Evolutionary conservation across 2,113 vertebrate species (phyloP).

Genomic region (Dipodomys ordii): DNA sequence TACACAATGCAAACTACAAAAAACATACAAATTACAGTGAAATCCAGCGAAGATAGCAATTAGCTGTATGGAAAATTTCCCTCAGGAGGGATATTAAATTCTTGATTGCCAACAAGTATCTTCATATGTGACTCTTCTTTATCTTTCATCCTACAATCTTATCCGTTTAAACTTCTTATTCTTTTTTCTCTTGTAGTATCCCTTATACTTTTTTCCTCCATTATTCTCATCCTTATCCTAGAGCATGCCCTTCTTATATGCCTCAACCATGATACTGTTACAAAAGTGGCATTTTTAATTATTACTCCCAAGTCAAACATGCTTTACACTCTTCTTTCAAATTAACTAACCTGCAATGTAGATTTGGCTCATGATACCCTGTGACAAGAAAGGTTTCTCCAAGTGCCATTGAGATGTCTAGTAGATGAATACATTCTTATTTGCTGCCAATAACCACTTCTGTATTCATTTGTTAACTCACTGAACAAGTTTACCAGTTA

Average conservation of each 20-base stretch:
- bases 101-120: not conserved
- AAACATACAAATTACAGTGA: not conserved
- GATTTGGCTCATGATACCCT: not conserved
- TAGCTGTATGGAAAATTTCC: constrained; percentile 39
- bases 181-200: not conserved
- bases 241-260: not conserved
- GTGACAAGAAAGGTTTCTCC: constrained; percentile 1
- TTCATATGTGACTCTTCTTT: constrained; percentile 2
- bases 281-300: not conserved
- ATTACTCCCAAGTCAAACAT: not conserved
- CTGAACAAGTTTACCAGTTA: not conserved
- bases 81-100: constrained; percentile 27
- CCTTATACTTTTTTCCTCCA: not conserved
- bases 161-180: not conserved
- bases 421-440: not conserved
- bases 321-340: not conserved
- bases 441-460: not conserved
- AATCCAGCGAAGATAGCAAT: constrained; percentile 1
- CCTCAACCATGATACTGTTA: not conserved
- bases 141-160: not conserved
- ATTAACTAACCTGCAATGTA: not conserved
- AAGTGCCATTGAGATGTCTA: not conserved
- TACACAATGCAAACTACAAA: not conserved
- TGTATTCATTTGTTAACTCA: not conserved
- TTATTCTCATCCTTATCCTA: not conserved